Conservation (phyloP, 2,797 vertebrate species). For the Hemibagrus guttatus region DNA sequence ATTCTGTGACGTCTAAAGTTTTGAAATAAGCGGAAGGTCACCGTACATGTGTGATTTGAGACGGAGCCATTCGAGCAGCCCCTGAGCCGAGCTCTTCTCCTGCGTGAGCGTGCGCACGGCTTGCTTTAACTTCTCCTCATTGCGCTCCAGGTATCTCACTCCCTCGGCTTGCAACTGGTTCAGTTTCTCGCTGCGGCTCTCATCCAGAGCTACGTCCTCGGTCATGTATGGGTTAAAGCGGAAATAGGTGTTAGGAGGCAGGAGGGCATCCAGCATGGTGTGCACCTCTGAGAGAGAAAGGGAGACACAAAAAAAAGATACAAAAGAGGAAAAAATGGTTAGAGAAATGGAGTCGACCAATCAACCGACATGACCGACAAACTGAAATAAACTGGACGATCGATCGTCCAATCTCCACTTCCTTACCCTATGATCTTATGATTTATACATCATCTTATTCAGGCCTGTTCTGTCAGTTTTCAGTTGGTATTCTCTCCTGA, state of each 20-base stretch:
- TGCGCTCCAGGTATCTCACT: slow-evolving; percentile 87
- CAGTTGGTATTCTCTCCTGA: no score
- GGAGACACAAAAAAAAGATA: slow-evolving; percentile 12
- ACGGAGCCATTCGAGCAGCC: slow-evolving; percentile 83
- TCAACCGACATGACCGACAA: not conserved
- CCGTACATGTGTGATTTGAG: slow-evolving; percentile 87
- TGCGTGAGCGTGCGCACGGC: slow-evolving; percentile 80
- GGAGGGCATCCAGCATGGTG: slow-evolving; percentile 88
- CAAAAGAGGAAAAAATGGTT: not conserved
- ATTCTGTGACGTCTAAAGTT: not conserved
- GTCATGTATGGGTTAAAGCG: slow-evolving; percentile 95
- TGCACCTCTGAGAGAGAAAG: slow-evolving; percentile 85
- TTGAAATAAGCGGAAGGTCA: slow-evolving; percentile 66
- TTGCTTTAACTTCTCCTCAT: slow-evolving; percentile 89
- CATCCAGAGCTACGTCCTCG: slow-evolving; percentile 90
- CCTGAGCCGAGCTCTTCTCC: slow-evolving; percentile 85
- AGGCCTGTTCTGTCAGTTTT: not conserved
- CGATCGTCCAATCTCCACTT: not conserved
- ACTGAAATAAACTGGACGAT: not conserved
- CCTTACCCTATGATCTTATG: not conserved
- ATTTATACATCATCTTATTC: not conserved
- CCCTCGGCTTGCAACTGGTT: slow-evolving; percentile 84
- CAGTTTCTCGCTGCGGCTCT: slow-evolving; percentile 90
- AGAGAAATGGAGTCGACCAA: not conserved
- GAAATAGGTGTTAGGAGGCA: slow-evolving; percentile 90